Evolutionary conservation across 2,797 vertebrate genomes (phyloP).

Genomic region (Cyclopterus lumpus): DNA sequence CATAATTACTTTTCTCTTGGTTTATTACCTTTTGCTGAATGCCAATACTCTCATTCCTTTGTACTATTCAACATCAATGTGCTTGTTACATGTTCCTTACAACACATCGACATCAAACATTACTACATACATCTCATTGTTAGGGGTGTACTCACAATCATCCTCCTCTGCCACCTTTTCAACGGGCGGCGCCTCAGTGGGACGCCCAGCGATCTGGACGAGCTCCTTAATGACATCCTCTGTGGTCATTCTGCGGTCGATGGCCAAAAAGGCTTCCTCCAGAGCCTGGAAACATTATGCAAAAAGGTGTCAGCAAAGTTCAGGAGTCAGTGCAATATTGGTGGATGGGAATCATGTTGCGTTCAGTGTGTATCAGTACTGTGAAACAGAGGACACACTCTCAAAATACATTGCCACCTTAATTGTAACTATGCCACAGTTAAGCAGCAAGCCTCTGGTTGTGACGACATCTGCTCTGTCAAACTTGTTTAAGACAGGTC

Average conservation of each 20-base stretch:
- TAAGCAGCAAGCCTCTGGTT: neutral
- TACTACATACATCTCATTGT: neutral
- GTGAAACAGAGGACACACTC: neutral
- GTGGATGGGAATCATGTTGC: neutral
- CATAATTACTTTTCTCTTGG: neutral
- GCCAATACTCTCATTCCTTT: neutral
- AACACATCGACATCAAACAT: neutral
- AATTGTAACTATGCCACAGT: neutral
- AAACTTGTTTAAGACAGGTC: neutral
- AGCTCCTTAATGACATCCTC: constrained; percentile 97
- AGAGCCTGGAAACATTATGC: constrained; percentile 85
- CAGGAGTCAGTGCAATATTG: neutral
- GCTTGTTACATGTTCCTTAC: neutral
- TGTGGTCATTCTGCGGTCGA: constrained; percentile 92
- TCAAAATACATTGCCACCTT: neutral
- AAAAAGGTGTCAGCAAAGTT: neutral
- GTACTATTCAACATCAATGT: neutral
- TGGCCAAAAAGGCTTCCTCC: constrained; percentile 96
- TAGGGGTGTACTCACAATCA: constrained; percentile 85
- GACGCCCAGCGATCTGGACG: constrained; percentile 92
- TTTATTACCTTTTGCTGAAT: neutral
- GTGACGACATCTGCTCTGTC: neutral
- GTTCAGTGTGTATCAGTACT: neutral
- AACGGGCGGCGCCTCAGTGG: constrained; percentile 88
- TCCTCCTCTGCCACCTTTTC: constrained; percentile 97